Evolutionary conservation across 2,113 vertebrate genomes (phyloP).

Genomic region (Cynoglossus semilaevis): DNA sequence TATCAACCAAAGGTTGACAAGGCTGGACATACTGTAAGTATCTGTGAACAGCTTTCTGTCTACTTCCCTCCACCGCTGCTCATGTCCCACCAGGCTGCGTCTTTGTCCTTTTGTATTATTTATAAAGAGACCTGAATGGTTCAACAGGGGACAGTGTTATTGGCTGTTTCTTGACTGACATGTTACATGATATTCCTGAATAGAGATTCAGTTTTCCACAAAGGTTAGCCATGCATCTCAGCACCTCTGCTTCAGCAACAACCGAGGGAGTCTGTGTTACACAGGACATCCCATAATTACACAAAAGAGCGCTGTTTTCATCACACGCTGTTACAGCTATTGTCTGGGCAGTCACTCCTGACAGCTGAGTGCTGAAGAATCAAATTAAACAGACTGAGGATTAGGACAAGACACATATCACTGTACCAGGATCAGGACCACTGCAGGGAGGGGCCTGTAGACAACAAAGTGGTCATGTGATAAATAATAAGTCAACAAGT

Average conservation of each 20-base stretch:
- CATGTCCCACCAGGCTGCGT: constrained; percentile 1
- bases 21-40: too few relatives aligned
- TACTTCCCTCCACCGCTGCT: not conserved
- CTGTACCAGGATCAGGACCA: too few relatives aligned
- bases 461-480: too few relatives aligned
- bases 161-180: constrained; percentile 13
- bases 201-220: constrained; percentile 16
- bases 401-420: too few relatives aligned
- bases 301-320: not conserved
- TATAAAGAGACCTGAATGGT: constrained; percentile 14
- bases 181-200: constrained; percentile 45
- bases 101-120: not conserved
- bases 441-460: too few relatives aligned
- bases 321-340: not conserved
- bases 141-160: constrained; percentile 12
- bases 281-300: constrained; percentile 9
- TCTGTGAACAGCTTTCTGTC: not conserved
- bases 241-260: constrained; percentile 21
- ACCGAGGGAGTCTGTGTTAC: constrained; percentile 16
- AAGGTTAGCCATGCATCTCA: constrained; percentile 39
- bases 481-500: too few relatives aligned
- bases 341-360: not conserved
- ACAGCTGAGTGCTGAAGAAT: too few relatives aligned
- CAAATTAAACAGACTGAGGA: too few relatives aligned
- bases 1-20: too few relatives aligned